phyloP scores from a whole-genome alignment of 2,113 vertebrate genomes.

The Corythornis madagascariensis region DNA sequence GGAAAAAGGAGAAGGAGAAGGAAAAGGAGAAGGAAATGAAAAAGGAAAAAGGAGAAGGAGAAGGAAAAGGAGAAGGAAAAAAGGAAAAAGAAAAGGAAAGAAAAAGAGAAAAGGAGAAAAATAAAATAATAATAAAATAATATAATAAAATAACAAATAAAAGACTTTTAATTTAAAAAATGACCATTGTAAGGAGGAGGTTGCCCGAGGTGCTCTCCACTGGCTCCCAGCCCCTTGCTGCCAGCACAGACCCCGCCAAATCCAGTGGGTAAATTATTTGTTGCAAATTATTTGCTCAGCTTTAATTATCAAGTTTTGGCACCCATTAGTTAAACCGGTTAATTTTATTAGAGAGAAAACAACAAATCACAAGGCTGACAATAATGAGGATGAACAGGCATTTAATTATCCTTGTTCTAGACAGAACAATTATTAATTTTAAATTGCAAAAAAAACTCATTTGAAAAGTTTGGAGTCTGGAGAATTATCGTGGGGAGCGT shows the following conservation, averaged over 20 bases:
- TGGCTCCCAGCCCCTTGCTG: not conserved
- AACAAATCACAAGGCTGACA: slow-evolving; percentile 66
- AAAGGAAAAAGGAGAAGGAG: no score
- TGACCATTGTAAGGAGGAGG: not conserved
- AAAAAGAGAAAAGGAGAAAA: no score
- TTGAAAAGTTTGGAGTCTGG: slow-evolving; percentile 62
- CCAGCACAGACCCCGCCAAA: not conserved
- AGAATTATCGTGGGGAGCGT: not conserved
- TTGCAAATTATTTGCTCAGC: slow-evolving; percentile 61
- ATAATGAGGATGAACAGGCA: slow-evolving; percentile 67
- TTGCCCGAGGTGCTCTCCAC: fast-evolving
- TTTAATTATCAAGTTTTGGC: slow-evolving; percentile 67
- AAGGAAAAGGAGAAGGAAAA: no score
- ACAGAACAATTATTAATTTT: slow-evolving; percentile 70
- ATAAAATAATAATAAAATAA: no score
- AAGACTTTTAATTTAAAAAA: fast-evolving
- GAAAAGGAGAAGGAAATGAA: no score
- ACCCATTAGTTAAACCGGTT: slow-evolving; percentile 64
- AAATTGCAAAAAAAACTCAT: slow-evolving; percentile 43
- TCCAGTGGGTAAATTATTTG: slow-evolving; percentile 36
- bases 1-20: no score
- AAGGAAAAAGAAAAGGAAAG: not conserved
- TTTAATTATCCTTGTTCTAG: slow-evolving; percentile 69
- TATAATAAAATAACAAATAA: no score
- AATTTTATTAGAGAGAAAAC: slow-evolving; percentile 67